These are phyloP conservation scores for Aeoliscus strigatus DNA, from an alignment of 2,797 vertebrate genomes.

Conservation along the genomic window DNA sequence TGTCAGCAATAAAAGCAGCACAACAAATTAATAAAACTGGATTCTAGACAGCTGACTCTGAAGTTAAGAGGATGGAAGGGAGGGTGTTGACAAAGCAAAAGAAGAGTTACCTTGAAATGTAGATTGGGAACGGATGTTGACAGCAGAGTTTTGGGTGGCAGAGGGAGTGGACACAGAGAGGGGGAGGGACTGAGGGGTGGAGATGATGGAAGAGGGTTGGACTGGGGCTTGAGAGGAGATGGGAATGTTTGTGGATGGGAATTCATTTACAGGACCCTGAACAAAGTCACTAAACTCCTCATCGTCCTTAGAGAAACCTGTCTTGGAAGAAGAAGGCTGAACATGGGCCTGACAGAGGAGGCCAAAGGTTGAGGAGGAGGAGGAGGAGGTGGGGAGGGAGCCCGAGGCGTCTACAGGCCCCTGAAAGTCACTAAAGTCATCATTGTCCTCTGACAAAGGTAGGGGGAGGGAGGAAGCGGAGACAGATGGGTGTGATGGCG, in stretches of 20 bases:
- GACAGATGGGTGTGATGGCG: conserved; percentile 87
- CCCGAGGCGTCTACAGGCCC: conserved; percentile 77
- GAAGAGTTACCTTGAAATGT: conserved; percentile 79
- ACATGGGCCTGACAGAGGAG: conserved; percentile 41
- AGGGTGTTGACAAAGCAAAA: conserved; percentile 44
- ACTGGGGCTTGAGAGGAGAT: conserved; percentile 43
- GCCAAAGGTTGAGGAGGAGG: conserved; percentile 46
- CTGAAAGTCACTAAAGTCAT: conserved; percentile 98
- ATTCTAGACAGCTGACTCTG: conserved; percentile 20
- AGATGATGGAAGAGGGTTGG: conserved; percentile 30
- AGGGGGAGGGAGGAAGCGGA: conserved; percentile 82
- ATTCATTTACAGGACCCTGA: conserved; percentile 83
- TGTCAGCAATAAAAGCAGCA: conserved; percentile 23
- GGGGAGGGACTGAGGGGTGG: conserved; percentile 66
- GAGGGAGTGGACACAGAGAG: conserved; percentile 79
- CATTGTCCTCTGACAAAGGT: conserved; percentile 83
- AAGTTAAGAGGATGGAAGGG: conserved; percentile 26
- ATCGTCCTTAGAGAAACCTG: conserved; percentile 67
- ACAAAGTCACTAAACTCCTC: conserved; percentile 98
- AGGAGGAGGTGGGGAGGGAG: conserved; percentile 69
- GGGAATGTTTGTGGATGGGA: conserved; percentile 55
- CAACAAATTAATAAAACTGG: too few relatives aligned
- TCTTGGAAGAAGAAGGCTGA: conserved; percentile 31
- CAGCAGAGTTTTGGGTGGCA: conserved; percentile 79
- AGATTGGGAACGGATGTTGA: conserved; percentile 83